Evolutionary conservation across 2,113 vertebrate genomes (phyloP), one percentile per base, ranked within the genome.

Genomic region (Euleptes europaea): DNA sequence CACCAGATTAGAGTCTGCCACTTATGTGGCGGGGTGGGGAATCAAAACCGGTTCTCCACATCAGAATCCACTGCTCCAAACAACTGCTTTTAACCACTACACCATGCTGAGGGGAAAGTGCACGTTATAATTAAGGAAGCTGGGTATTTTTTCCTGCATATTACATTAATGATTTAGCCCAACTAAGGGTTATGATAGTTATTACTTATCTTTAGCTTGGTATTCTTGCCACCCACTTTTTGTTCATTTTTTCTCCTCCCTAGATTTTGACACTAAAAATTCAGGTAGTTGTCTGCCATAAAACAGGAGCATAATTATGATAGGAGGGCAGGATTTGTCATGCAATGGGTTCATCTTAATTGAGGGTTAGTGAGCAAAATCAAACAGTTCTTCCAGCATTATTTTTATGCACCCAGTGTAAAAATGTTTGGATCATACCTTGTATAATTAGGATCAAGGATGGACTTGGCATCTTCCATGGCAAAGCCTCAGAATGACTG

Each of bases 391-490:
- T 42, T 54, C 79, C 84, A 92, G 85, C 82, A 57, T 91, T 91
- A 91, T 88, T 94, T 92, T 88, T 92, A 92, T 89, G 93, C 89
- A 93, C 85, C 94, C 89, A 88, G 89, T 92, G 89, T 94, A 94
- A 95, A 94, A 95, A 95, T 78, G 54, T 92, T 83, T 91, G 93
- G 93, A 91, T 86, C 88, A 89, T 92, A 90, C 93, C 94, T 94
- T 90, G 90, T 82, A 91, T 87, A 94, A 94, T 95, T 91, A 95
- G 91, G 92, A 91, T 93, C 91, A 92, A 90, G 93, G 93, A 95
- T 90, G 92, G 91, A 92, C 94, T 93, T 96, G 95, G 94, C 91
- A 90, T 88, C 83, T 75, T 75, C 90, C 72, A 83, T 90, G 91
- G 92, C 84, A 91, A 93, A 94, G 88, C 93, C 83, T 91, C 85